These are phyloP conservation scores for Caenorhabditis brenneri DNA, from an alignment of 1,140 invertebrate genomes.

Conservation along the genomic window DNA sequence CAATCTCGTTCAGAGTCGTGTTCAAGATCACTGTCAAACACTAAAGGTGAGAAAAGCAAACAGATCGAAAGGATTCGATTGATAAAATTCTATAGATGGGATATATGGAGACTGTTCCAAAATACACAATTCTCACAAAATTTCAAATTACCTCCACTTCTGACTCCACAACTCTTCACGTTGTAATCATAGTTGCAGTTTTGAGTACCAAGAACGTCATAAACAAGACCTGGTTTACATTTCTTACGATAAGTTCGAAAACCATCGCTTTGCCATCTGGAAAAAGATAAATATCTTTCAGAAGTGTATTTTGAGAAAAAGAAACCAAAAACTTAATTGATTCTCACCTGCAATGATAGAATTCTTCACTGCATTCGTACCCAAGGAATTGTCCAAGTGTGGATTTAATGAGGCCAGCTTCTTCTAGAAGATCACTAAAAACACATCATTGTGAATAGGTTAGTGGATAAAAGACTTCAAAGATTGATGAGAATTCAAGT, in stretches of 20 bases:
- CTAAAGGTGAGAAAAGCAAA: slow-evolving; percentile 33
- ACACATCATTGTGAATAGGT: not conserved
- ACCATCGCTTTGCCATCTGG: slow-evolving; percentile 69
- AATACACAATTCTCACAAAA: not conserved
- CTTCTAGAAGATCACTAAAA: slow-evolving; percentile 54
- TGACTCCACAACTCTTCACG: slow-evolving; percentile 66
- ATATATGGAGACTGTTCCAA: not conserved
- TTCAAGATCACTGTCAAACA: slow-evolving; percentile 42
- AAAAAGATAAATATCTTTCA: slow-evolving; percentile 66
- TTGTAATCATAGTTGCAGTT: slow-evolving; percentile 71
- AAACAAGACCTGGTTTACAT: slow-evolving; percentile 66
- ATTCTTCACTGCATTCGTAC: slow-evolving; percentile 66
- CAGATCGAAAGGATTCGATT: not conserved
- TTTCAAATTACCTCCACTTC: slow-evolving; percentile 33
- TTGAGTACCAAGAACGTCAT: slow-evolving; percentile 66
- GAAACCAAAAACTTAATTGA: too few relatives aligned
- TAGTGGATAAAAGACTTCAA: not conserved
- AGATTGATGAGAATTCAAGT: not conserved
- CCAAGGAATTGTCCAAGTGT: slow-evolving; percentile 68
- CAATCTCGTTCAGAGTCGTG: slow-evolving; percentile 19
- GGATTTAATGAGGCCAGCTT: slow-evolving; percentile 58
- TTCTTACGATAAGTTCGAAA: slow-evolving; percentile 66
- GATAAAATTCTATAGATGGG: not conserved
- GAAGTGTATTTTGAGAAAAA: slow-evolving; percentile 20
- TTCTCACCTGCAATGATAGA: slow-evolving; percentile 64